phyloP scores from a whole-genome alignment of 2,888 invertebrate genomes.

The Tromatobia lineatoria region DNA sequence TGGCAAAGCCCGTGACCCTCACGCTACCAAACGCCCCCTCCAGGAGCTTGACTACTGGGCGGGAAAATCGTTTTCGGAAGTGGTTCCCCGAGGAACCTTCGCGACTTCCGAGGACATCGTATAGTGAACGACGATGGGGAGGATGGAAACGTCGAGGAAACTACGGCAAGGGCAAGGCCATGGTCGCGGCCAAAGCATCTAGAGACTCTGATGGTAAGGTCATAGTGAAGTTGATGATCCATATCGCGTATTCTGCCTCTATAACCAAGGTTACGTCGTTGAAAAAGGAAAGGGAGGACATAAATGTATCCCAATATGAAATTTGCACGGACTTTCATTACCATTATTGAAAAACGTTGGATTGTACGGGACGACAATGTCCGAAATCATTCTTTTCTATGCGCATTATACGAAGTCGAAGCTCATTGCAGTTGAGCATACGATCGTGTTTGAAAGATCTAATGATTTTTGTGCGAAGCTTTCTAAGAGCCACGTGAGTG shows the following conservation, averaged over 20 bases:
- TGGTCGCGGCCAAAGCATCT: slow-evolving; percentile 50
- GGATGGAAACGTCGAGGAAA: slow-evolving; percentile 52
- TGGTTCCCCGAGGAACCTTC: slow-evolving; percentile 68
- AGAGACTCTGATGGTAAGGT: slow-evolving; percentile 58
- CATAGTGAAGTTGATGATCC: slow-evolving; percentile 55
- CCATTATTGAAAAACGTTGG: no score
- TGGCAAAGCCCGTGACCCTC: slow-evolving; percentile 33
- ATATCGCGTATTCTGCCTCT: slow-evolving; percentile 25
- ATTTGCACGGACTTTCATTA: no score
- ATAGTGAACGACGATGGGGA: slow-evolving; percentile 32
- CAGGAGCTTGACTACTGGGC: slow-evolving; percentile 33
- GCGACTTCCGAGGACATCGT: slow-evolving; percentile 64
- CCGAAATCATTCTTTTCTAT: no score
- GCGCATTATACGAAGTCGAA: no score
- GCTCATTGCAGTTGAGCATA: no score
- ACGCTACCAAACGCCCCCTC: slow-evolving; percentile 11
- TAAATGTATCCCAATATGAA: neutral
- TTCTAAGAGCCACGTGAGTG: neutral
- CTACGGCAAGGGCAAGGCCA: slow-evolving; percentile 64
- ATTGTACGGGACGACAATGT: no score
- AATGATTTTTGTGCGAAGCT: no score
- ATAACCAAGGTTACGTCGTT: neutral
- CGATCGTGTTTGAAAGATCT: no score
- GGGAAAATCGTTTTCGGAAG: slow-evolving; percentile 68
- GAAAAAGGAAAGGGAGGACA: neutral